Conservation (phyloP, 2,888 invertebrate species). For the Ophion ventricosus region DNA sequence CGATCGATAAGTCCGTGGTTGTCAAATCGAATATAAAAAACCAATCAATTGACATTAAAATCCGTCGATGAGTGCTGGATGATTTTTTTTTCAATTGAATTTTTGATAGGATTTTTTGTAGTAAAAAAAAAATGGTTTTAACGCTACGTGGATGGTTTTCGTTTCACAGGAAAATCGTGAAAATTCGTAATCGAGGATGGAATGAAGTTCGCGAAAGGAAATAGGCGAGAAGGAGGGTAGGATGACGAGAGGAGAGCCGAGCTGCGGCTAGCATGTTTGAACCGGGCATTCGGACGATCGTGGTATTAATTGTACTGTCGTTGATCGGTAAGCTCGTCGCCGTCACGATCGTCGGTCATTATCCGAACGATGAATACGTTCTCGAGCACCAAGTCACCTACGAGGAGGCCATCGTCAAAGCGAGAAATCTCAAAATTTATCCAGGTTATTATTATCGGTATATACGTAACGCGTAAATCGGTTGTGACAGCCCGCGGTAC, state of each 20-base stretch:
- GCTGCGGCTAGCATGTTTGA: conserved; percentile 76
- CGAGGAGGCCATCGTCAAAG: conserved; percentile 85
- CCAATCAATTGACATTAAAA: neutral
- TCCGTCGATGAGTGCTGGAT: neutral
- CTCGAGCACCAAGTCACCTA: conserved; percentile 87
- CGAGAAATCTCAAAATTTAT: conserved; percentile 83
- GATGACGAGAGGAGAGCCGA: conserved; percentile 70
- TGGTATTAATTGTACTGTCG: conserved; percentile 68
- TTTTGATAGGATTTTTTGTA: neutral
- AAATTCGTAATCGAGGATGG: conserved; percentile 15
- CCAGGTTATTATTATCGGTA: conserved; percentile 78
- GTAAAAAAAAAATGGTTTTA: neutral
- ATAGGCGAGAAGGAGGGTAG: conserved; percentile 27
- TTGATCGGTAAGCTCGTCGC: conserved; percentile 74
- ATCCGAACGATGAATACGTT: conserved; percentile 85
- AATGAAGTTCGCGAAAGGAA: conserved; percentile 5
- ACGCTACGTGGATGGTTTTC: neutral
- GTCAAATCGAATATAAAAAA: neutral
- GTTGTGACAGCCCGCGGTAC: no score
- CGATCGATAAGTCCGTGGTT: neutral
- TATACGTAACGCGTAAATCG: neutral
- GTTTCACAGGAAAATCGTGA: conserved; percentile 10
- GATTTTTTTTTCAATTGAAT: neutral
- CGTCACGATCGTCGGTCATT: conserved; percentile 78
- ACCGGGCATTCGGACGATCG: conserved; percentile 69